These are phyloP conservation scores for Temnothorax longispinosus DNA, from an alignment of 1,140 invertebrate genomes.

Conservation along the genomic window DNA sequence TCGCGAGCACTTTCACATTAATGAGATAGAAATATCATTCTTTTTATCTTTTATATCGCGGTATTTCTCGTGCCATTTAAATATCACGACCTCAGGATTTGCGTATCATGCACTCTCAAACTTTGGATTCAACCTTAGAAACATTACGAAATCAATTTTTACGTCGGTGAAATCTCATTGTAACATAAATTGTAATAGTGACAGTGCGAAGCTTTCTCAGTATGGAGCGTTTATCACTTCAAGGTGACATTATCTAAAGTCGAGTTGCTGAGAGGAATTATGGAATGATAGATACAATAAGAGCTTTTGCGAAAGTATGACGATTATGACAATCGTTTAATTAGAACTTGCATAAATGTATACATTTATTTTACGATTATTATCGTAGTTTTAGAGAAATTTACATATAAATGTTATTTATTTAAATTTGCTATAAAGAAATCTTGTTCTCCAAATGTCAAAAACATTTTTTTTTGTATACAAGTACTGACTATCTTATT, in stretches of 20 bases:
- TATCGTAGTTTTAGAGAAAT: background rate
- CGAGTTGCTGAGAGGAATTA: background rate
- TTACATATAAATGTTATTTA: background rate
- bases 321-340: background rate
- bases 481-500: background rate
- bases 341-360: background rate
- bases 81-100: background rate
- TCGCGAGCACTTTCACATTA: background rate
- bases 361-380: background rate
- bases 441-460: background rate
- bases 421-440: background rate
- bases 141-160: constrained; percentile 7
- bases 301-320: background rate
- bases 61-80: constrained; percentile 25
- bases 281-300: background rate
- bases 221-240: background rate
- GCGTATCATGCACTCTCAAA: background rate
- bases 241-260: constrained; percentile 17
- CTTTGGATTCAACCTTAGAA: constrained; percentile 10
- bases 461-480: background rate
- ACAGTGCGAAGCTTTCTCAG: background rate
- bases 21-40: constrained; percentile 6
- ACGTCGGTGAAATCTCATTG: background rate
- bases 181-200: background rate
- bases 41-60: constrained; percentile 8